Evolutionary conservation across 2,888 invertebrate genomes (phyloP).

Genomic region (Cheiracanthium punctorium): DNA sequence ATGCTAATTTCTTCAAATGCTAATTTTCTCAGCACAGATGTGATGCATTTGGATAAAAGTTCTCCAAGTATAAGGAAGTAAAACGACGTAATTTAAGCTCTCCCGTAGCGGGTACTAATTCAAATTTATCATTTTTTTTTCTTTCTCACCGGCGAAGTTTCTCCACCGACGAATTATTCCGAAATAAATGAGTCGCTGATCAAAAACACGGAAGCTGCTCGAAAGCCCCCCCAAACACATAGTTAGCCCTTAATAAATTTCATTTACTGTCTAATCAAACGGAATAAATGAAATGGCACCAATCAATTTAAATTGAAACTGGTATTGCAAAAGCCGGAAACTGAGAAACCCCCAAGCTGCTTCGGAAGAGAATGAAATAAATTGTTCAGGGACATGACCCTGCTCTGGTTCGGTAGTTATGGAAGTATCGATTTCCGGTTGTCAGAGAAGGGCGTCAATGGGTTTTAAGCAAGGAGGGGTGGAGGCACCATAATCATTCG

Average conservation of each 20-base stretch:
- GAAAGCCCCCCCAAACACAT: too few relatives aligned
- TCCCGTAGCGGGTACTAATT: too few relatives aligned
- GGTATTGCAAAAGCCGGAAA: conserved; percentile 25
- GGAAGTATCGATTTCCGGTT: conserved; percentile 43
- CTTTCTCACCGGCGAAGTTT: too few relatives aligned
- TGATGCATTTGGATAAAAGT: too few relatives aligned
- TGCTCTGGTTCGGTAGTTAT: conserved; percentile 36
- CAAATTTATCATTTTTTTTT: too few relatives aligned
- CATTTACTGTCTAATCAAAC: neutral
- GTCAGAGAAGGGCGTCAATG: conserved; percentile 33
- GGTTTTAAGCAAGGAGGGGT: neutral
- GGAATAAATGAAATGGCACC: neutral
- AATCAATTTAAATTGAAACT: neutral
- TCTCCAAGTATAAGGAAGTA: too few relatives aligned
- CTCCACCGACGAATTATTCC: too few relatives aligned
- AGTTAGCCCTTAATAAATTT: neutral
- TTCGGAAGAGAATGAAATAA: conserved; percentile 28
- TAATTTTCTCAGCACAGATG: too few relatives aligned
- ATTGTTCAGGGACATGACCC: conserved; percentile 50
- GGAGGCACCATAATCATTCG: neutral
- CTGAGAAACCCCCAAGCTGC: neutral
- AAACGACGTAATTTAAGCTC: too few relatives aligned
- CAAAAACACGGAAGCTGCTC: too few relatives aligned
- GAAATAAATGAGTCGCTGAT: too few relatives aligned
- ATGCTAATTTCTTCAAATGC: too few relatives aligned